These are phyloP conservation scores for Eristalinus aeneus DNA, from an alignment of 2,888 invertebrate species.

Conservation along the genomic window DNA sequence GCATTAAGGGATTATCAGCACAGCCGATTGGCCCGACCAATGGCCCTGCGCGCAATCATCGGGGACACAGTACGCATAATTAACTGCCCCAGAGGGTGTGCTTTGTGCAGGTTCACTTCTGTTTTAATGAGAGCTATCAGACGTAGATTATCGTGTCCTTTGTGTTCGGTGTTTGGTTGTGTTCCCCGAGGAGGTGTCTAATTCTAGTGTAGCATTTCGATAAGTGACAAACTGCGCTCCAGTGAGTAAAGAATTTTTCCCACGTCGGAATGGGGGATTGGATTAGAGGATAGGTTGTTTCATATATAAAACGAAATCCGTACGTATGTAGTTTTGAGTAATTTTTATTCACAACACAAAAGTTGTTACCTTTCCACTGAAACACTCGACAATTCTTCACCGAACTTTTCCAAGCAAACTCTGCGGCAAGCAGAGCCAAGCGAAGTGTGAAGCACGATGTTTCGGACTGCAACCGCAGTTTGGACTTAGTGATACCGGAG, in stretches of 20 bases:
- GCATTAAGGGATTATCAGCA: conserved; percentile 13
- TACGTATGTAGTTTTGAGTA: no score
- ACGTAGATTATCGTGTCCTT: not conserved
- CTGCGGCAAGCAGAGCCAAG: no score
- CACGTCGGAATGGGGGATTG: not conserved
- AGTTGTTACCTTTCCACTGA: no score
- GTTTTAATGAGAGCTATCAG: not conserved
- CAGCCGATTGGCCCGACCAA: not conserved
- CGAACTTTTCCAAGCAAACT: no score
- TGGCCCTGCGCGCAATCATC: not conserved
- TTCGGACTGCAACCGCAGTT: no score
- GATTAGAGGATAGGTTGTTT: no score
- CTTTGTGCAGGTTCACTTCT: not conserved
- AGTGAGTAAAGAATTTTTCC: not conserved
- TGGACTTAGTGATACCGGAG: no score
- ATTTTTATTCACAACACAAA: no score
- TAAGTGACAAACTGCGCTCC: not conserved
- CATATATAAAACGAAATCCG: no score
- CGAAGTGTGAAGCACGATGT: no score
- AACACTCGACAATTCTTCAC: no score
- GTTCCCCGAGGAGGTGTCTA: not conserved
- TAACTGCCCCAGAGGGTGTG: not conserved
- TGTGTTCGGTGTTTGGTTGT: not conserved
- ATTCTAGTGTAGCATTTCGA: not conserved
- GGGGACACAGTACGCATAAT: not conserved